Percentiles rank a stretch among this genome's conserved stretches.
phyloP scores from a whole-genome alignment of 2,888 invertebrate genomes.

The Brachyopa scutellaris region DNA sequence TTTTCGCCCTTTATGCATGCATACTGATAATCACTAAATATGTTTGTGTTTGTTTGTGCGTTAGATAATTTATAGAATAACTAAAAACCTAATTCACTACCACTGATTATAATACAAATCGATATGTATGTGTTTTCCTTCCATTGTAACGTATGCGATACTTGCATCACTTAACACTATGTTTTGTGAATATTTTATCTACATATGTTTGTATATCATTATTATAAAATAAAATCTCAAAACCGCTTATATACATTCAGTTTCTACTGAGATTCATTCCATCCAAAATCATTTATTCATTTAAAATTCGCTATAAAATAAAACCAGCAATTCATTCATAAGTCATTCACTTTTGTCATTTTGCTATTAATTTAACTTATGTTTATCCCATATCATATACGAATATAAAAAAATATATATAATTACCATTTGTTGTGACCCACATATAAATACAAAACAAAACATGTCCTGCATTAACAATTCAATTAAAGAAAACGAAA shows the following conservation, averaged over 20 bases:
- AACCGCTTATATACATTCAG: neutral
- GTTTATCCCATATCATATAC: constrained; percentile 40
- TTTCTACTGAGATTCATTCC: too few species aligned
- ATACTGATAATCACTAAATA: too few species aligned
- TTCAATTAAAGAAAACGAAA: constrained; percentile 17
- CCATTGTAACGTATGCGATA: neutral
- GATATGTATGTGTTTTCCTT: neutral
- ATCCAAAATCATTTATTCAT: neutral
- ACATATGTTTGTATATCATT: too few species aligned
- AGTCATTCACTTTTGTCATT: constrained; percentile 45
- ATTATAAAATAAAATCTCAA: too few species aligned
- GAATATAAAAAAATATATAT: constrained; percentile 64
- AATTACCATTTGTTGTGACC: constrained; percentile 54
- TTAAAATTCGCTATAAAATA: neutral
- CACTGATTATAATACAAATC: constrained; percentile 14
- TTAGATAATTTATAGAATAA: too few species aligned
- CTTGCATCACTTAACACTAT: neutral
- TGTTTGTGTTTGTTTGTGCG: too few species aligned
- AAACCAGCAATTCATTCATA: neutral
- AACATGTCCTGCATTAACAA: neutral
- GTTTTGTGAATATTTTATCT: neutral
- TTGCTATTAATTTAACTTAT: constrained; percentile 45
- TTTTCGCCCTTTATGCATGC: too few species aligned
- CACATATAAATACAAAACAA: constrained; percentile 10
- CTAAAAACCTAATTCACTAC: too few species aligned